Evolutionary conservation across 1,140 invertebrate genomes (phyloP), one percentile per base, ranked within the genome.

Genomic region (Tigriopus japonicus): DNA sequence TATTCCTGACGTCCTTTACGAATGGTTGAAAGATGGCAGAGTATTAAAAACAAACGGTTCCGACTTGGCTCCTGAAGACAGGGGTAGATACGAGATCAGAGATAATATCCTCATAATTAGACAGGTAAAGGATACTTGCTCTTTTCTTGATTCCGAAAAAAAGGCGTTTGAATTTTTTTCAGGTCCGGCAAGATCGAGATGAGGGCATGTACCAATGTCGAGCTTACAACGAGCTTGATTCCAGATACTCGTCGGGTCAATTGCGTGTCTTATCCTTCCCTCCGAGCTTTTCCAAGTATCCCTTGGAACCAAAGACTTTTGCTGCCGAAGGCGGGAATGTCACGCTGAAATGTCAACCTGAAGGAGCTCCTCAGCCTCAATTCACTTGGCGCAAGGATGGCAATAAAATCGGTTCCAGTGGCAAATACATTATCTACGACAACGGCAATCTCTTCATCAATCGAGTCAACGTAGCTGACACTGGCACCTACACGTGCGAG

Each of bases 151-250:
- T n/a, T n/a, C n/a, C n/a, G n/a, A n/a, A n/a, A n/a, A n/a, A 35
- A 35, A 3, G 3, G 28, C 3, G 28, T 9, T 35, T 21, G 14
- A 21, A 23, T 23, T 54, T n/a, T 54, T 54, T 54, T 1, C 14
- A 54, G 52, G 58, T 60, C 14, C 13, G 24, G 15, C 78, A 86
- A 59, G 79, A 83, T 63, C 76, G 79, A 66, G 92, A 98, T 74
- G 80, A 84, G 61, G 92, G 85, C n/a, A 94, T 95, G 87, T 97
- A 90, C 71, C 91, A 96, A 67, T 98, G 94, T 71, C 76, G 81
- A 67, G 92, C 91, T 0, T 80, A 74, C 62, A 98, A 97, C 77
- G 83, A 88, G 59, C 74, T 94, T 6, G 91, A 87, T 67, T 81
- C 82, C 0, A 80, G 77, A 28, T 93, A 85, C 70, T 90, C 87